Evolutionary conservation across 2,113 vertebrate genomes (phyloP).

Genomic region (Naja naja): DNA sequence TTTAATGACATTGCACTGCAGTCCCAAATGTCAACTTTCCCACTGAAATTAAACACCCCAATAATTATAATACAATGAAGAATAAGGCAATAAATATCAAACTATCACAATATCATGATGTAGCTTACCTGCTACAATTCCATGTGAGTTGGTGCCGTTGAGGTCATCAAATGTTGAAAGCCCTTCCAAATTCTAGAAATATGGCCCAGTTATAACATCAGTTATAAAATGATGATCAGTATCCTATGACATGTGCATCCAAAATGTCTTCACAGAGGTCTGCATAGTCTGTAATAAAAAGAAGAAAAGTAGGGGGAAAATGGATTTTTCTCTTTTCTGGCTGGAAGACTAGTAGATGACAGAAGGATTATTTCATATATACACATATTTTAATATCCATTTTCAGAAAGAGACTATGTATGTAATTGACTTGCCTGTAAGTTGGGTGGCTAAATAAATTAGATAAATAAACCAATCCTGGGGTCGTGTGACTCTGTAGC

Average conservation of each 20-base stretch:
- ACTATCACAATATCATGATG: neutral
- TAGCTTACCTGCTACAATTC: conserved; percentile 12
- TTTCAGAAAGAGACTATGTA: neutral
- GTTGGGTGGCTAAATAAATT: neutral
- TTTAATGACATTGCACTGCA: neutral
- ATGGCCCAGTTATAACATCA: neutral
- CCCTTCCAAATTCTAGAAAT: conserved; percentile 5
- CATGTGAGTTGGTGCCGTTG: neutral
- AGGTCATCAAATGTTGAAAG: neutral
- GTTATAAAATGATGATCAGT: neutral
- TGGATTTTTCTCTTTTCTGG: neutral
- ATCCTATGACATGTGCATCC: neutral
- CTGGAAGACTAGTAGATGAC: neutral
- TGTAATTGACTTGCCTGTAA: neutral
- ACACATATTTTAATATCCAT: neutral
- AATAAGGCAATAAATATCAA: neutral
- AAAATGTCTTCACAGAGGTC: neutral
- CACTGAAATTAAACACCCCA: neutral
- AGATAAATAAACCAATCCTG: neutral
- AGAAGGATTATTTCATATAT: neutral
- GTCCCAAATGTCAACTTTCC: neutral
- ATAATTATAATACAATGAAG: neutral
- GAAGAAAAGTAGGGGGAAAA: neutral
- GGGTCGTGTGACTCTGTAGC: neutral
- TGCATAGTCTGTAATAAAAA: conserved; percentile 3